These are phyloP conservation scores for Spodoptera litura DNA, from an alignment of 1,140 invertebrate species.

Conservation along the genomic window DNA sequence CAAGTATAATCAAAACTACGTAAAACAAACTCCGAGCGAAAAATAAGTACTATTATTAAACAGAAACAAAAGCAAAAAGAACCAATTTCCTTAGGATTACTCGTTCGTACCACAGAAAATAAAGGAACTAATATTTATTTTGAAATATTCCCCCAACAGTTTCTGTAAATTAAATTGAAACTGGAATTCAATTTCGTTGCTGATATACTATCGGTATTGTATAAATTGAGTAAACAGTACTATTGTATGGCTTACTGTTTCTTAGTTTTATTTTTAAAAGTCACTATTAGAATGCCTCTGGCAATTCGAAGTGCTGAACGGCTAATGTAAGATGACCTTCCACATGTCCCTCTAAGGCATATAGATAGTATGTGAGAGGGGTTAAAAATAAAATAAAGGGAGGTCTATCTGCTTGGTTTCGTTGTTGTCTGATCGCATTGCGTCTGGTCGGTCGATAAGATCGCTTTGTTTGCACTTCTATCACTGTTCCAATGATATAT, in stretches of 20 bases:
- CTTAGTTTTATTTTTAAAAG: conserved; percentile 38
- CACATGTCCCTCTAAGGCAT: neutral
- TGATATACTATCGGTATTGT: conserved; percentile 26
- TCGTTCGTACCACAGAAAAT: conserved; percentile 8
- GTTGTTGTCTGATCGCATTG: conserved; percentile 45
- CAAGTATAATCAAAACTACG: neutral
- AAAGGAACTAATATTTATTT: conserved; percentile 18
- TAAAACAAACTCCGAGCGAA: neutral
- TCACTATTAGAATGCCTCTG: conserved; percentile 48
- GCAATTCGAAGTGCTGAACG: conserved; percentile 25
- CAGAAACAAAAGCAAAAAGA: neutral
- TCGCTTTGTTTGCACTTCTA: conserved; percentile 53
- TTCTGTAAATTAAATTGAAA: conserved; percentile 37
- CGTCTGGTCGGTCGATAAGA: conserved; percentile 48
- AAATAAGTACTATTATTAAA: neutral
- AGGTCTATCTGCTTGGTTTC: conserved; percentile 22
- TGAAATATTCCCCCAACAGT: conserved; percentile 22
- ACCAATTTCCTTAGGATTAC: conserved; percentile 21
- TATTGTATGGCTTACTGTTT: conserved; percentile 32
- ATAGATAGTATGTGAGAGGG: neutral
- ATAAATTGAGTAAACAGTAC: conserved; percentile 20
- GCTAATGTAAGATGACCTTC: conserved; percentile 24
- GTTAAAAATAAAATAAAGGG: neutral
- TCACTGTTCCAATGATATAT: conserved; percentile 26
- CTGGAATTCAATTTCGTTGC: conserved; percentile 25